Base-by-base conservation (phyloP, 2,797 vertebrate genomes). In the Trematomus bernacchii region DNA sequence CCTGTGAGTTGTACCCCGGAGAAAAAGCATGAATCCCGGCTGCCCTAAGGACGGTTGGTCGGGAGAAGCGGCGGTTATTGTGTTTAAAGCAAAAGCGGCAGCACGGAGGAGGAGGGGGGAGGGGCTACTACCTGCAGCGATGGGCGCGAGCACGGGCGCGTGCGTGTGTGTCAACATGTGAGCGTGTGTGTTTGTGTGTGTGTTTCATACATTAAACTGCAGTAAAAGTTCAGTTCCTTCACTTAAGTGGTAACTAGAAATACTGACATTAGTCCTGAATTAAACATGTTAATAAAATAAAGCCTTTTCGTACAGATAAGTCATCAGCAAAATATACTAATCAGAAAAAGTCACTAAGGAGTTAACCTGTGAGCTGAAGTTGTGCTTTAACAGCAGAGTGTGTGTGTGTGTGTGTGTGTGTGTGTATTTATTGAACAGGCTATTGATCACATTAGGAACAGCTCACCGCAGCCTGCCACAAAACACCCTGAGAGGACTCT, bases 41-140 rank as follows among this genome's bases (percentile, higher is more conserved):
- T 27, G 77, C 18, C 37, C 53, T 13, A 55, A 33, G 37, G 57
- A 43, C 30, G 13, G 52, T n/a, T 16, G 3, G 64, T 68, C 58
- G 51, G 40, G 47, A 58, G 71, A 54, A 67, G 63, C 57, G 52
- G 66, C 55, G 75, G 74, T 66, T 79, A 71, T 69, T 81, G 88
- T 80, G 80, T 87, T 88, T 82, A 73, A 84, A 86, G 58, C 72
- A n/a, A n/a, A n/a, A n/a, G n/a, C n/a, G 57, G 73, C 58, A 46
- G 78, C 54, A 10, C 47, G 7, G 54, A 63, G 48, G 53, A 55
- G 85, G 82, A 85, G 51, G 59, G 83, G 88, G 88, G n/a, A 62
- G 90, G 90, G 67, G 89, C 18, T 69, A 87, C 78, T 86, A 91
- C 90, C 89, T 92, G 91, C 88, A 84, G 88, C 85, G 74, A 53